These are phyloP conservation scores for Nasonia giraulti DNA, from an alignment of 1,140 invertebrate species.

Conservation along the genomic window DNA sequence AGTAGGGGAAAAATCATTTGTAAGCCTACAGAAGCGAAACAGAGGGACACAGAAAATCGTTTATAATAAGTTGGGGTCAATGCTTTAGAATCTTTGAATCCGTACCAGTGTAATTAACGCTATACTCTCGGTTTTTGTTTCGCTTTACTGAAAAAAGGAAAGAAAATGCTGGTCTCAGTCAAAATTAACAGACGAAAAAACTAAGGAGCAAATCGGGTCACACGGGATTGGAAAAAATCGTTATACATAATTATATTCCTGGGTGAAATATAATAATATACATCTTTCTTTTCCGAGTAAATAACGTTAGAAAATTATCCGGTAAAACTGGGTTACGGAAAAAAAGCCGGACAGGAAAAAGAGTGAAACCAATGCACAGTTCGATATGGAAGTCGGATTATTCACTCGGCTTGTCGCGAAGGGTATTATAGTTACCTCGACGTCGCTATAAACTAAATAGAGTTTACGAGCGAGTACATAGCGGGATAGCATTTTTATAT, in stretches of 20 bases:
- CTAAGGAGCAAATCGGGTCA: background rate
- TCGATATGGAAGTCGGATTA: background rate
- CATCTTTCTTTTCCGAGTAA: background rate
- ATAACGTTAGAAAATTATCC: background rate
- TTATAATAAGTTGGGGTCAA: constrained; percentile 8
- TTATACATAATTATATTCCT: background rate
- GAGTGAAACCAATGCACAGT: background rate
- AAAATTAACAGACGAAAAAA: constrained; percentile 5
- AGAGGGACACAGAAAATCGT: background rate
- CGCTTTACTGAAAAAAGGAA: constrained; percentile 53
- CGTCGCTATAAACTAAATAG: constrained; percentile 63
- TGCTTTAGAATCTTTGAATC: constrained; percentile 1
- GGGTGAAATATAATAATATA: background rate
- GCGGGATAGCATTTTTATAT: constrained; percentile 66
- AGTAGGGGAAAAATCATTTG: background rate
- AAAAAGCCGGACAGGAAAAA: background rate
- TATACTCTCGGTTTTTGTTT: constrained; percentile 52
- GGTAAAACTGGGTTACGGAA: background rate
- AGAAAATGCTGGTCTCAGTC: constrained; percentile 10
- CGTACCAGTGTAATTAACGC: constrained; percentile 47
- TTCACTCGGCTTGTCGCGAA: background rate
- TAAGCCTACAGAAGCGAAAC: constrained; percentile 22
- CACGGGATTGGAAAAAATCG: background rate
- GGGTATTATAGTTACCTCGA: constrained; percentile 70
- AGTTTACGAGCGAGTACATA: constrained; percentile 66